Evolutionary conservation across 2,888 invertebrate genomes (phyloP).

Genomic region (Toxonevra muliebris): DNA sequence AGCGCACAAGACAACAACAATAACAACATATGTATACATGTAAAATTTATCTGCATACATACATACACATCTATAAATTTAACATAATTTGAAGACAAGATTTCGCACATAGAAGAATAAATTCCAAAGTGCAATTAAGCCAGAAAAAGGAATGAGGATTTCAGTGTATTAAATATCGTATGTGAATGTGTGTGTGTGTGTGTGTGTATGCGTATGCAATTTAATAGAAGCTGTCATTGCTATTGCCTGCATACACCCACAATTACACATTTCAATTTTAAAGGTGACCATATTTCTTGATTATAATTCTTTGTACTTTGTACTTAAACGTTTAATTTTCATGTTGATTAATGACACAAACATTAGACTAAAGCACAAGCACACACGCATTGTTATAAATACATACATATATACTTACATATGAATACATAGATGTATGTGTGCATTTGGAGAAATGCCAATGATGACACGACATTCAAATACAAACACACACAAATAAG

Average conservation of each 20-base stretch:
- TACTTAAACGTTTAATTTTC: constrained; percentile 21
- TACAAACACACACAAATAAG: too few species aligned
- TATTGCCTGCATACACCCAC: too few species aligned
- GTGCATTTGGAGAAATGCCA: too few species aligned
- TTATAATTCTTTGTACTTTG: not conserved
- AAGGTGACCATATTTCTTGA: constrained; percentile 20
- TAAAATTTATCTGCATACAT: not conserved
- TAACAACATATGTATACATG: too few species aligned
- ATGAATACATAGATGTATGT: constrained; percentile 14
- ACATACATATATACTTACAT: not conserved
- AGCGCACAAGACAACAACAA: too few species aligned
- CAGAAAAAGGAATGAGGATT: too few species aligned
- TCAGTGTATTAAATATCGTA: not conserved
- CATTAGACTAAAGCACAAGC: constrained; percentile 7
- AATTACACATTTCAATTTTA: too few species aligned
- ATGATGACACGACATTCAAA: too few species aligned
- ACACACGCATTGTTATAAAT: not conserved
- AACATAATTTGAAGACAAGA: not conserved
- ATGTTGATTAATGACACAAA: constrained; percentile 26
- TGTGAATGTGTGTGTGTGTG: constrained; percentile 5
- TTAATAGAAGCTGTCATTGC: not conserved
- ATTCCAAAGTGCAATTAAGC: not conserved
- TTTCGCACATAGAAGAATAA: not conserved
- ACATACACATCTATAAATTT: not conserved
- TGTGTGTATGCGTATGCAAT: not conserved